Percentiles rank a stretch among this genome's conserved stretches.
These are phyloP conservation scores for Schizothorax lantsangensis DNA, from an alignment of 2,797 vertebrate species.

Conservation along the genomic window DNA sequence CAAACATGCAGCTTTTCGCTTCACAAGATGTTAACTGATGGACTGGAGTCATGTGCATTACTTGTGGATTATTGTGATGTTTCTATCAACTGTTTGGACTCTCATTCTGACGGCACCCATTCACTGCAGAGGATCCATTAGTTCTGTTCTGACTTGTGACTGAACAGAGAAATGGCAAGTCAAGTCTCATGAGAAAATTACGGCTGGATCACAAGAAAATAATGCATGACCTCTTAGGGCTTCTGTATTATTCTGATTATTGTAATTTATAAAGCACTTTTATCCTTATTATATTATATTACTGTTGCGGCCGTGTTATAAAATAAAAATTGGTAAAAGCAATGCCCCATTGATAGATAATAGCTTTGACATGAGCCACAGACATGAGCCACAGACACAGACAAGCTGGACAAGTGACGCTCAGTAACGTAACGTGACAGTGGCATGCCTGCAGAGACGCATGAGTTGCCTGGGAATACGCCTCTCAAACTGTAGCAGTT, in stretches of 20 bases:
- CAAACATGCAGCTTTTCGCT: background rate
- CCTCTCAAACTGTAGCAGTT: conserved; percentile 44
- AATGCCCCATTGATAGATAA: background rate
- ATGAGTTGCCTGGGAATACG: conserved; percentile 30
- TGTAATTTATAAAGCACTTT: background rate
- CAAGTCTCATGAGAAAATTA: background rate
- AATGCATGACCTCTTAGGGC: background rate
- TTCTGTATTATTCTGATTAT: background rate
- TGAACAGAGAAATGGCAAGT: background rate
- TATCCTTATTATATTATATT: background rate
- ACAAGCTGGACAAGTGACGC: conserved; percentile 33
- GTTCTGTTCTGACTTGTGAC: background rate
- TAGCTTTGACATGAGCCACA: conserved; percentile 4
- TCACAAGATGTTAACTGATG: background rate
- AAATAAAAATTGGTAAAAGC: background rate
- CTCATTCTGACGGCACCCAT: background rate
- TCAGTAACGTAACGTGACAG: background rate
- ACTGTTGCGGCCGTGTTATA: background rate
- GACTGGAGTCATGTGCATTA: background rate
- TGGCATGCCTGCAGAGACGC: conserved; percentile 35
- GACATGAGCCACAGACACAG: conserved; percentile 7
- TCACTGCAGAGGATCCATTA: background rate
- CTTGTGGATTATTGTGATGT: background rate
- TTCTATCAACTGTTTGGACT: background rate
- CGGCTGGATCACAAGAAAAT: background rate